phyloP scores from a whole-genome alignment of 1,140 invertebrate species.

The Papilio machaon region DNA sequence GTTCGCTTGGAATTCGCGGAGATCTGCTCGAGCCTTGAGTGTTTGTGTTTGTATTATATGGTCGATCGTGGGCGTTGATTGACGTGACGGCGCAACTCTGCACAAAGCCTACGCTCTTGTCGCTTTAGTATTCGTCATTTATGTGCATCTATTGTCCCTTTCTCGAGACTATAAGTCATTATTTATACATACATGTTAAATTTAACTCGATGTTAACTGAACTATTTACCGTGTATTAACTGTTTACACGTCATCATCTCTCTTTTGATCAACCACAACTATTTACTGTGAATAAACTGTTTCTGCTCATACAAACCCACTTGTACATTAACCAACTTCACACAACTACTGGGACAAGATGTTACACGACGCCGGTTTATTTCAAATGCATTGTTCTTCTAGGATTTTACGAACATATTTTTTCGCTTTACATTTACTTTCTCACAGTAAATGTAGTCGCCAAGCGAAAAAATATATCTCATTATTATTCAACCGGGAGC shows the following conservation, averaged over 20 bases:
- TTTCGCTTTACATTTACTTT: too few species aligned
- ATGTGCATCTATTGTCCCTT: not conserved
- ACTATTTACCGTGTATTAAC: not conserved
- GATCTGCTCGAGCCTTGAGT: slow-evolving; percentile 43
- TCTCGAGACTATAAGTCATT: not conserved
- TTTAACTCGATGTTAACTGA: not conserved
- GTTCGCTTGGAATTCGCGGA: slow-evolving; percentile 47
- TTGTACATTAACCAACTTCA: not conserved
- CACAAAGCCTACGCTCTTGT: slow-evolving; percentile 47
- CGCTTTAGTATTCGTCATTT: slow-evolving; percentile 6
- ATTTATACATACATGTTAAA: not conserved
- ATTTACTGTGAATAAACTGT: not conserved
- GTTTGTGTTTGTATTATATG: slow-evolving; percentile 48
- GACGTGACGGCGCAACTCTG: slow-evolving; percentile 65
- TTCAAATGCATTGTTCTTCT: not conserved
- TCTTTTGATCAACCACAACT: not conserved
- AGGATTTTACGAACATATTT: not conserved
- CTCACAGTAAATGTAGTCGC: not conserved
- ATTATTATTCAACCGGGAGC: too few species aligned
- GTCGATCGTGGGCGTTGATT: slow-evolving; percentile 56
- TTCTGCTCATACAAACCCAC: not conserved
- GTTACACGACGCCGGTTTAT: not conserved
- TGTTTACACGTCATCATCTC: not conserved
- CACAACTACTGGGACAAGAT: not conserved
- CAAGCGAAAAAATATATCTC: not conserved